These are phyloP conservation scores for Brachyhypopomus gauderio DNA, from an alignment of 2,113 vertebrate species.

Conservation along the genomic window DNA sequence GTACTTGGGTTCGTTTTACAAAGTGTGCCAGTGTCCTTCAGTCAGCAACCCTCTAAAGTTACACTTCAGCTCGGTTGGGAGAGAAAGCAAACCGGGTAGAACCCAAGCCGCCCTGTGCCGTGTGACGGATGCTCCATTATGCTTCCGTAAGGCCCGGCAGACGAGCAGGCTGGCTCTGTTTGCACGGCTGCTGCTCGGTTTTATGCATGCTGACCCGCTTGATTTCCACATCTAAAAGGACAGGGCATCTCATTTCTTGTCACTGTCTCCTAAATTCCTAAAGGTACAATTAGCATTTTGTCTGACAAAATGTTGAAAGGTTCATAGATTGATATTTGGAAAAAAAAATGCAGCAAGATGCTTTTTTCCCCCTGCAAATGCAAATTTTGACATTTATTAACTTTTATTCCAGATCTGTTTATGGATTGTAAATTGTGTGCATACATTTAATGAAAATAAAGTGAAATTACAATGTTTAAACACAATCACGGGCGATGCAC, in stretches of 20 bases:
- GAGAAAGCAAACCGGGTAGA: slow-evolving; percentile 12
- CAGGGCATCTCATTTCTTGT: slow-evolving; percentile 99
- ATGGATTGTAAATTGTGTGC: slow-evolving; percentile 99
- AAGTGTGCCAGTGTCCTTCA: not conserved
- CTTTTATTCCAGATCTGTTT: slow-evolving; percentile 99
- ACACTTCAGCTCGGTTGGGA: not conserved
- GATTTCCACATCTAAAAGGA: slow-evolving; percentile 96
- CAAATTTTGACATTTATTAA: slow-evolving; percentile 99
- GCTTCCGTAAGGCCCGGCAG: slow-evolving; percentile 53
- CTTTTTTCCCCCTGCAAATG: slow-evolving; percentile 88
- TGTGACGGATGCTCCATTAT: slow-evolving; percentile 48
- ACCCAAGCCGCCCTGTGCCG: slow-evolving; percentile 20
- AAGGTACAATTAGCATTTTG: slow-evolving; percentile 99
- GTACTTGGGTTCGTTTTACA: not conserved
- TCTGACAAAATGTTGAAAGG: slow-evolving; percentile 99
- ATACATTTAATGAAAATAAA: slow-evolving; percentile 99
- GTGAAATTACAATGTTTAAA: slow-evolving; percentile 99
- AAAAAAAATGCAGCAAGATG: slow-evolving; percentile 89
- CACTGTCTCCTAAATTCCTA: slow-evolving; percentile 99
- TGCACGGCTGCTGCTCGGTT: slow-evolving; percentile 81
- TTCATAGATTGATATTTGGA: slow-evolving; percentile 99
- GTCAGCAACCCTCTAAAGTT: slow-evolving; percentile 1
- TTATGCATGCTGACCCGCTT: slow-evolving; percentile 92
- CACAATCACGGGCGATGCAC: slow-evolving; percentile 96
- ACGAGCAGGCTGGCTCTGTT: slow-evolving; percentile 58